Conservation (phyloP, 2,113 vertebrate genomes). For the Equus quagga region DNA sequence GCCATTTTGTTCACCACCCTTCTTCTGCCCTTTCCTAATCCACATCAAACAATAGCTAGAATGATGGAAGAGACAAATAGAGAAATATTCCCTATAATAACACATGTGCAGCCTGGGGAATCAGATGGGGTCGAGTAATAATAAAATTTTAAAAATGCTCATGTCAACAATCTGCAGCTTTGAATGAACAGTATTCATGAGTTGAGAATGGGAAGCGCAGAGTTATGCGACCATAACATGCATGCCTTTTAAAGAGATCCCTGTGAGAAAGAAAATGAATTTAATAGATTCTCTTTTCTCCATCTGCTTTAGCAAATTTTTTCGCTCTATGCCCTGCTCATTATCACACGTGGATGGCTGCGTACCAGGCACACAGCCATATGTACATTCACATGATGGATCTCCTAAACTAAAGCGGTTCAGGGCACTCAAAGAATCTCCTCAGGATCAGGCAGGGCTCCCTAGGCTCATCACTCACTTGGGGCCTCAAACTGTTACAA, state of each 20-base stretch:
- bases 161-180: constrained; percentile 42
- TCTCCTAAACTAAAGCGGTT: constrained; percentile 26
- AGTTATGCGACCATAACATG: constrained; percentile 57
- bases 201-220: constrained; percentile 52
- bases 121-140: neutral
- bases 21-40: neutral
- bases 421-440: constrained; percentile 50
- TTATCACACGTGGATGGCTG: constrained; percentile 61
- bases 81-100: constrained; percentile 9
- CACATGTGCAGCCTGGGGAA: neutral
- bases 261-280: constrained; percentile 74
- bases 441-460: constrained; percentile 35
- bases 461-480: constrained; percentile 4
- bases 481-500: neutral
- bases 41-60: neutral
- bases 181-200: constrained; percentile 61
- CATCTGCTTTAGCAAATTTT: neutral
- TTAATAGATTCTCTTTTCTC: constrained; percentile 34
- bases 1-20: neutral
- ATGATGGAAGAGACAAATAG: constrained; percentile 35
- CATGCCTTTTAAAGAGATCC: constrained; percentile 70
- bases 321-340: constrained; percentile 21
- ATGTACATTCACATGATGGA: neutral
- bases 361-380: constrained; percentile 49
- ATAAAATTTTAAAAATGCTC: constrained; percentile 62